Base-by-base conservation (phyloP, 2,113 vertebrate genomes). In the Tetrax tetrax region DNA sequence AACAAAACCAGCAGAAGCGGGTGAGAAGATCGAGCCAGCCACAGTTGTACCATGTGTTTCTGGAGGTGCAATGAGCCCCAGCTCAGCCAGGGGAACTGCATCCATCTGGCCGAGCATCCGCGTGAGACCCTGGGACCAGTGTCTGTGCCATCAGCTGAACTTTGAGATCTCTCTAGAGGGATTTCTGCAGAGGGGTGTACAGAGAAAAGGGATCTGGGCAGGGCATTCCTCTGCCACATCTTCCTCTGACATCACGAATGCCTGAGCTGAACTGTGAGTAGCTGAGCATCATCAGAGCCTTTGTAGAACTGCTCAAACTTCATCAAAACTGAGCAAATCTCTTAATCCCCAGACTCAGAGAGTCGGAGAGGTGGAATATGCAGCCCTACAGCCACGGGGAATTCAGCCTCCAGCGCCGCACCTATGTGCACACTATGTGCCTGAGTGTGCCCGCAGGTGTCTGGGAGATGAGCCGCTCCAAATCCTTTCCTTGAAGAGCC, bases 31-130 rank as follows among this genome's bases (percentile, higher is more conserved):
- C 1, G 8, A 61, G n/a, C 25, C 41, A 63, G 63, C 18, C 59
- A 16, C 33, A 31, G 35, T 19, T 14, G 0, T 20, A 10, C 53
- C 8, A 5, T 28, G 22, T 45, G 28, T 65, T 59, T 47, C 38
- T 89, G 60, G 80, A 61, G 54, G 38, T 56, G 43, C 29, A 21
- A 20, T 33, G 27, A 72, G 45, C 31, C 41, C 56, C 57, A 37
- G 31, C 27, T 38, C 50, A 45, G 56, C 12, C 0, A 0, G 18
- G 25, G 35, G 10, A 22, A 4, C 10, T 1, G 19, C 59, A 79
- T 53, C 66, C 59, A 33, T 31, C 47, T 6, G 0, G 23, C 63
- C 1, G 0, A 16, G 25, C 25, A 33, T 37, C 57, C 1, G 0
- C 14, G 3, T 5, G n/a, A 29, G 29, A 21, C 14, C 33, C 15